Evolutionary conservation across 2,888 invertebrate genomes (phyloP), one percentile per base, ranked within the genome.

Genomic region (Platycheirus rosarum): DNA sequence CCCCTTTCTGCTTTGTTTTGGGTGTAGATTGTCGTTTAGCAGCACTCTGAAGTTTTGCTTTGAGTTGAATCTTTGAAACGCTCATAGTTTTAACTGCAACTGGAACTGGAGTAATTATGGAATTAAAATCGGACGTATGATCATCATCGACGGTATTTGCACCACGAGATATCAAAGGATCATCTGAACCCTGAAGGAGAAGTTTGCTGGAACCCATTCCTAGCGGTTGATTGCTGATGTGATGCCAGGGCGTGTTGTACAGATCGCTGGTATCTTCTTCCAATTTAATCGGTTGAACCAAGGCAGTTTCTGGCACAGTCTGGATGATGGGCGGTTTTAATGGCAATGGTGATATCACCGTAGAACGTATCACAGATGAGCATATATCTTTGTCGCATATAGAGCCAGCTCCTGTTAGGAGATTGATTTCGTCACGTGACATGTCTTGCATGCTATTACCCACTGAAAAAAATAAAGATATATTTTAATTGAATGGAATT

Each of bases 161-260:
- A 11, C 91, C 91, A 13, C 89, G 88, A 16, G 89, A 90, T 76
- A 91, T 91, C 46, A 91, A 77, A 0, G 91, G 91, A 87, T 91
- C 91, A 46, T 91, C 91, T 0, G 91, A 91, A 62, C 89, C 89
- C 40, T 89, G 89, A 37, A 90, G 85, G 23, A 90, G 80, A 42
- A 89, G 78, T 51, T 88, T 88, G 63, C 86, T 87, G 23, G 84
- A 84, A 23, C 84, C 75, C 86, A 69, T 86, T 29, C 77, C 82
- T 0, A 82, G 18, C 0, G 77, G 66, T 73, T 77, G 82, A 74
- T 73, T 74, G 18, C 53, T 62, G 11, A 74, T 53, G 68, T 78
- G 78, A 82, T 82, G 77, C 82, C 82, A 82, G 8, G 77, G 63
- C 2, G 82, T 68, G 7, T 68, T 57, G 55, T 77, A 79, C 1